phyloP scores from a whole-genome alignment of 1,140 invertebrate species.

The Macrobrachium nipponense region DNA sequence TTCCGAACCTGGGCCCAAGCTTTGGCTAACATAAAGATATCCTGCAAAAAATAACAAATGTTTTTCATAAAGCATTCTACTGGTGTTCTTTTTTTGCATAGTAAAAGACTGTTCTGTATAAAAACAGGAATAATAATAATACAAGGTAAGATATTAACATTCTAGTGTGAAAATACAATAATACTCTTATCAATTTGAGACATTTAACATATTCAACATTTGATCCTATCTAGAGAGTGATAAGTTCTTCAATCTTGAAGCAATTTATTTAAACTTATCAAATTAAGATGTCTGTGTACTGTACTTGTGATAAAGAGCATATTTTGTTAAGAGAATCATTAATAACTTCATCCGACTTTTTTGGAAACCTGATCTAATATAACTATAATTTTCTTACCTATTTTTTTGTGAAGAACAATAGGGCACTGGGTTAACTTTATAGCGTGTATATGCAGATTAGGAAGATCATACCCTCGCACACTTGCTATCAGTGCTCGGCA shows the following conservation, averaged over 20 bases:
- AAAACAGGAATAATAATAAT: too few species aligned
- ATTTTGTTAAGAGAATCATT: too few species aligned
- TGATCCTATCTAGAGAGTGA: too few species aligned
- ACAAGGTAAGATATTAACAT: too few species aligned
- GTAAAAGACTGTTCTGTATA: too few species aligned
- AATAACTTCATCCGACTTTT: neutral
- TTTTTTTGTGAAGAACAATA: slow-evolving; percentile 34
- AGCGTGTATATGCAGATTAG: slow-evolving; percentile 48
- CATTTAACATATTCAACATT: too few species aligned
- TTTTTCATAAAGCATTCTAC: neutral
- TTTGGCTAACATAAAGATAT: slow-evolving; percentile 45
- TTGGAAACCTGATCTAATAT: neutral
- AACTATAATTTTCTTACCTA: slow-evolving; percentile 19
- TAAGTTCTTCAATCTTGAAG: too few species aligned
- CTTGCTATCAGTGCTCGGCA: slow-evolving; percentile 37
- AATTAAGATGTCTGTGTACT: too few species aligned
- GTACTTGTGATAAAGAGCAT: too few species aligned
- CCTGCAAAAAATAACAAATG: slow-evolving; percentile 10
- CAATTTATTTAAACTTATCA: too few species aligned
- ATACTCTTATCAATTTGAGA: too few species aligned
- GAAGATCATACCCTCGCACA: slow-evolving; percentile 37
- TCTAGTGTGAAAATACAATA: too few species aligned
- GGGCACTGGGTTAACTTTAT: slow-evolving; percentile 46
- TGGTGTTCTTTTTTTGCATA: neutral
- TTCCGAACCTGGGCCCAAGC: slow-evolving; percentile 37